These are phyloP conservation scores for Caenorhabditis drosophilae DNA, from an alignment of 2,888 invertebrate species.

Conservation along the genomic window DNA sequence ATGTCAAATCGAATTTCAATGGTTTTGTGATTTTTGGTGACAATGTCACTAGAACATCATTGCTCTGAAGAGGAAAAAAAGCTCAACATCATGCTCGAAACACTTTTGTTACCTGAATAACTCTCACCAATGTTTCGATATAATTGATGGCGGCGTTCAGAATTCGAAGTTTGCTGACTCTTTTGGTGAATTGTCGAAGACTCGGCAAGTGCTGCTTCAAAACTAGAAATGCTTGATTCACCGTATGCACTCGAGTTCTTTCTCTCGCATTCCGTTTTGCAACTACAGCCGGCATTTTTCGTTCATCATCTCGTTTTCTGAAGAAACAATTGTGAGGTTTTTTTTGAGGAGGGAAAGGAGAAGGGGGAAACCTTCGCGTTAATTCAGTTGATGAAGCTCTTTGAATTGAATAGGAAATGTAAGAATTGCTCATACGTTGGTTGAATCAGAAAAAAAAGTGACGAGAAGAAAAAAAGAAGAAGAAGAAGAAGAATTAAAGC, in stretches of 20 bases:
- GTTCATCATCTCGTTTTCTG: neutral
- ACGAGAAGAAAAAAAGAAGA: neutral
- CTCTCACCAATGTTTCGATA: slow-evolving; percentile 58
- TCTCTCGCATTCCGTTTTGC: slow-evolving; percentile 68
- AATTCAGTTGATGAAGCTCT: neutral
- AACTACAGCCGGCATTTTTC: slow-evolving; percentile 49
- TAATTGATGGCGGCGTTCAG: slow-evolving; percentile 60
- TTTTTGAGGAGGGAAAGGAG: neutral
- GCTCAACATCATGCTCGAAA: neutral
- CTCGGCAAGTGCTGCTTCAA: slow-evolving; percentile 60
- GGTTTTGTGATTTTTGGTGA: neutral
- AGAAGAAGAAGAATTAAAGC: too few relatives aligned
- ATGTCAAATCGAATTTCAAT: neutral
- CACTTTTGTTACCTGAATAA: slow-evolving; percentile 7
- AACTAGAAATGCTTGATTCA: slow-evolving; percentile 61
- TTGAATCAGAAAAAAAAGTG: neutral
- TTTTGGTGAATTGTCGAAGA: slow-evolving; percentile 58
- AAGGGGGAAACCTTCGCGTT: neutral
- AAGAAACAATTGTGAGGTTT: neutral
- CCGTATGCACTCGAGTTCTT: slow-evolving; percentile 64
- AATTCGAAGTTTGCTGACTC: slow-evolving; percentile 65
- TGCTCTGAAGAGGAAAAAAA: neutral
- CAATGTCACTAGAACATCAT: neutral
- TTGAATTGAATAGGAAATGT: neutral
- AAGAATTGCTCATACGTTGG: neutral